These are phyloP conservation scores for Silurus lanzhouensis DNA, from an alignment of 2,797 vertebrate species.

Conservation along the genomic window DNA sequence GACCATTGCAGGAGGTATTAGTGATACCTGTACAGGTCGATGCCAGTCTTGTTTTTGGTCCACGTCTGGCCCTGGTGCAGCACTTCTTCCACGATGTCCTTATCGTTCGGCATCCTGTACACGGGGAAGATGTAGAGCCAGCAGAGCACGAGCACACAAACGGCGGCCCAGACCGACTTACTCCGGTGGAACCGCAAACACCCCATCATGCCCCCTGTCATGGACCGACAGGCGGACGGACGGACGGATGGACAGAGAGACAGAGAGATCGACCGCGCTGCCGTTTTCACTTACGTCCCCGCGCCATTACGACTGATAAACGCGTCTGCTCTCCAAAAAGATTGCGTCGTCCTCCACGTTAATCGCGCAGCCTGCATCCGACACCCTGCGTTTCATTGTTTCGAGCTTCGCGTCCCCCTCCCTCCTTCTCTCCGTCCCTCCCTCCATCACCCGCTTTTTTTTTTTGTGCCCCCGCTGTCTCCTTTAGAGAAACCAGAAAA, in stretches of 20 bases:
- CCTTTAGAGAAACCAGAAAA: neutral
- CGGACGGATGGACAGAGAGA: neutral
- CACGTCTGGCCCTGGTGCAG: slow-evolving; percentile 82
- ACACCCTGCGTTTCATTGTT: slow-evolving; percentile 1
- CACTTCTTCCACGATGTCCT: slow-evolving; percentile 88
- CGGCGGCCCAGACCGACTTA: slow-evolving; percentile 85
- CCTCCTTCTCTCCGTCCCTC: neutral
- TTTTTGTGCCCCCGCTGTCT: neutral
- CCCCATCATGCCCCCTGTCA: slow-evolving; percentile 62
- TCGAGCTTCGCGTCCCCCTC: neutral
- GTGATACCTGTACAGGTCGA: slow-evolving; percentile 83
- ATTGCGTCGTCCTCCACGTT: slow-evolving; percentile 1
- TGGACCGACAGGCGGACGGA: neutral
- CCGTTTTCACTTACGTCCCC: slow-evolving; percentile 22
- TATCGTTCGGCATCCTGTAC: slow-evolving; percentile 84
- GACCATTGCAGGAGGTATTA: neutral
- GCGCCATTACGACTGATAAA: slow-evolving; percentile 8
- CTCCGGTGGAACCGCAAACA: slow-evolving; percentile 81
- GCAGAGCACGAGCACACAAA: slow-evolving; percentile 88
- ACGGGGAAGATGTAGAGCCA: slow-evolving; percentile 92
- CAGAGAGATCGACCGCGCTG: too few relatives aligned
- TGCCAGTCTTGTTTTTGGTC: slow-evolving; percentile 84
- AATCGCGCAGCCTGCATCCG: neutral
- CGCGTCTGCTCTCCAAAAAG: neutral
- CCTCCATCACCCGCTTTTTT: neutral